Evolutionary conservation across 30 jellyfish, hydroid and myxozoan genomes (phyloP), one percentile per base, ranked within the genome.

Genomic region (Aurelia coerulea): DNA sequence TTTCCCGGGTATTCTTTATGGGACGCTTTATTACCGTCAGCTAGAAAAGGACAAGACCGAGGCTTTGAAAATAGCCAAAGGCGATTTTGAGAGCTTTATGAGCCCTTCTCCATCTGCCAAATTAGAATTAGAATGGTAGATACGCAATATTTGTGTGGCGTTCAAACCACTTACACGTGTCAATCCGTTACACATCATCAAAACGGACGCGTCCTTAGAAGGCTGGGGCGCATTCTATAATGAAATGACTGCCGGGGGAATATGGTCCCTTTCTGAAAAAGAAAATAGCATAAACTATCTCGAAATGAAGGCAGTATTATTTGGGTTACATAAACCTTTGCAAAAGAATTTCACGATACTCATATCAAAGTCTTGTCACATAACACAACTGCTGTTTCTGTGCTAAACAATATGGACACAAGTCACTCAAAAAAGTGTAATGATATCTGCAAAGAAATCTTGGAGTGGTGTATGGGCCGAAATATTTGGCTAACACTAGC

Each of bases 161-260:
- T 39, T 41, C 33, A 34, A 29, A 71, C 65, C 81, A 29, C 29
- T 71, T 10, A 11, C 35, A 42, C 81, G 35, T 15, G 81, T 1
- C 9, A 34, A 41, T 71, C 63, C 35, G 29, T 0, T 3, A 10
- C 64, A 17, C 5, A 68, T 31, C 39, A 71, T 71, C 52, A 71
- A 31, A 71, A 71, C 81, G 10, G 65, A 71, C 35, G 81, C 81
- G 49, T 71, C 81, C 64, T 59, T 71, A 15, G 33, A 8, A 31
- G 81, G 81, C 39, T 71, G 81, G 81, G 81, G 81, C 16, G 81
- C 81, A 39, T 31, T 71, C 5, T 71, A 41, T 71, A 18, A 71
- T 31, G 35, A 71, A 29, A 29, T 71, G 29, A 29, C 62, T 29
- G 33, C 35, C 9, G 65, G 35, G 29, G 81, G 81, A 4, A 13